These are phyloP conservation scores for Leptopilina drosophilae DNA, from an alignment of 2,888 invertebrate genomes.

Conservation along the genomic window DNA sequence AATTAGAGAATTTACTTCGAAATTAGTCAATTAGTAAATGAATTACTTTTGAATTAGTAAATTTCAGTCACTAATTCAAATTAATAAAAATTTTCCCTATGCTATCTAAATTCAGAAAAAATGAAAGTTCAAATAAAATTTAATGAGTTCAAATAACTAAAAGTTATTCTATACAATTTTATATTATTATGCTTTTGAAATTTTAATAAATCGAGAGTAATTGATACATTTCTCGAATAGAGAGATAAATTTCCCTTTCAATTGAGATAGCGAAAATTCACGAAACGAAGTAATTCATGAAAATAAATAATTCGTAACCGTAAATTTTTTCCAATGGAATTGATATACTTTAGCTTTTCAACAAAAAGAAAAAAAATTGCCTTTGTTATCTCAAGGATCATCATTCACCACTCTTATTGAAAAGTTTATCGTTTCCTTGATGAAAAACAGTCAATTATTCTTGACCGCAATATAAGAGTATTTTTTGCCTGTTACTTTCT, in stretches of 20 bases:
- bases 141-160: not conserved
- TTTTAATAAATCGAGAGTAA: not conserved
- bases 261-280: too few species aligned
- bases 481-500: slow-evolving; percentile 9
- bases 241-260: not conserved
- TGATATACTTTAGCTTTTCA: slow-evolving; percentile 1
- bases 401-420: not conserved
- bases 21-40: too few species aligned
- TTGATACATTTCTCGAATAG: not conserved
- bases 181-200: not conserved
- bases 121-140: not conserved
- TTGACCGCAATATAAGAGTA: not conserved
- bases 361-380: not conserved
- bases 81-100: too few species aligned
- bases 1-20: too few species aligned
- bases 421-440: not conserved
- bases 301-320: too few species aligned
- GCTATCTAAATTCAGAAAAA: too few species aligned
- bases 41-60: too few species aligned
- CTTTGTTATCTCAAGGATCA: not conserved
- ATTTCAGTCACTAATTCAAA: too few species aligned
- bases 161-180: not conserved
- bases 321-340: not conserved
- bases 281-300: too few species aligned
- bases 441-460: slow-evolving; percentile 11